Conservation (phyloP, 2,113 vertebrate genomes). For the Anguilla japonica region DNA sequence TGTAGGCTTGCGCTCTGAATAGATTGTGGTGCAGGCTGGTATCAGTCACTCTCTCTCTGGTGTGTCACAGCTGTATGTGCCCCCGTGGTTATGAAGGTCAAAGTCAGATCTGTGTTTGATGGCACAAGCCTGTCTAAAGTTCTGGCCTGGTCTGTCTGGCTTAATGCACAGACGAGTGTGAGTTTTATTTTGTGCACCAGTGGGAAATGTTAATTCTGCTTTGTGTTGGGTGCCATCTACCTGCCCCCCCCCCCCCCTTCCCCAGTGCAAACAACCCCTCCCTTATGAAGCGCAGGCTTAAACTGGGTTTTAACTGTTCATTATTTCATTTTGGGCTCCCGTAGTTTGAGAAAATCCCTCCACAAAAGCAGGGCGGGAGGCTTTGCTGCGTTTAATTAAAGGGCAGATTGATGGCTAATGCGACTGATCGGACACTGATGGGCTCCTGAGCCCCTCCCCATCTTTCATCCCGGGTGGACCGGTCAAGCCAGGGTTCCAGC, state of each 20-base stretch:
- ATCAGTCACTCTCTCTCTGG: neutral
- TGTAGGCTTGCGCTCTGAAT: neutral
- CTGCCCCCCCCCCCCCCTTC: neutral
- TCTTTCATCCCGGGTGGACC: neutral
- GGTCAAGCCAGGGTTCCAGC: conserved; percentile 6
- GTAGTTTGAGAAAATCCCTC: conserved; percentile 1
- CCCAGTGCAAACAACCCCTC: neutral
- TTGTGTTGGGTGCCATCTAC: neutral
- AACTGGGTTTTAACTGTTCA: neutral
- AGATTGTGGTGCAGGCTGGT: neutral
- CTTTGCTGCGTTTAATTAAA: conserved; percentile 4
- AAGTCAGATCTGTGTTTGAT: neutral
- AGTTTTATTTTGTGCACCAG: neutral
- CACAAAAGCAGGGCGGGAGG: neutral
- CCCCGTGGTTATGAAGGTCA: neutral
- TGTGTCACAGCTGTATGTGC: neutral
- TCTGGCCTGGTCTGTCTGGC: neutral
- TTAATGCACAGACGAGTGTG: neutral
- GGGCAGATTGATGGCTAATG: neutral
- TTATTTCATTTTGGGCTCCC: neutral
- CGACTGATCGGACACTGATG: neutral
- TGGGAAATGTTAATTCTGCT: neutral
- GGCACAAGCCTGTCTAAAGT: neutral
- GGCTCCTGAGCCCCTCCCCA: neutral
- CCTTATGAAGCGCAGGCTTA: neutral